phyloP scores from a whole-genome alignment of 1,140 invertebrate species.

The Aphelinus certus region DNA sequence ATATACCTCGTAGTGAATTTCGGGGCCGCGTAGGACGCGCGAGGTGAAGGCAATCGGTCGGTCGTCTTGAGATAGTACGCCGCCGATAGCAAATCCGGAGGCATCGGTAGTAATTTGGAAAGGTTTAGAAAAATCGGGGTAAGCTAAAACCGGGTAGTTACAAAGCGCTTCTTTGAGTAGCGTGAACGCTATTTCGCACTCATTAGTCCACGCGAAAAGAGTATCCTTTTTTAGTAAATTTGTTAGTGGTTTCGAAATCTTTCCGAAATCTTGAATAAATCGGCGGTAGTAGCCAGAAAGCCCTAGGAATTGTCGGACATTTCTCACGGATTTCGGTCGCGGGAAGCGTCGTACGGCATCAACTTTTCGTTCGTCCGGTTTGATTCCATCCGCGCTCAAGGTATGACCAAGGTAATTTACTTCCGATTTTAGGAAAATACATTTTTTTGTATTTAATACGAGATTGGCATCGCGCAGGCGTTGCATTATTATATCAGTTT shows the following conservation, averaged over 20 bases:
- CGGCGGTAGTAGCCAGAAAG: constrained; percentile 1
- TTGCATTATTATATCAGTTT: neutral
- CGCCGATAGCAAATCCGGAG: neutral
- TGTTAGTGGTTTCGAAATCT: neutral
- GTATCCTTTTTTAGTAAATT: constrained; percentile 35
- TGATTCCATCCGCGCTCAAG: neutral
- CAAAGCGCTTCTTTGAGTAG: constrained; percentile 36
- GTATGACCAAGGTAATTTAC: constrained; percentile 6
- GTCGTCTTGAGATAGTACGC: no score
- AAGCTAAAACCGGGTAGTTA: constrained; percentile 41
- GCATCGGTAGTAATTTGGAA: constrained; percentile 52
- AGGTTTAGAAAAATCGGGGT: constrained; percentile 44
- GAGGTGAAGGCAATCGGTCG: no score
- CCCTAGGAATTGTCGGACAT: constrained; percentile 10
- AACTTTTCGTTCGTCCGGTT: neutral
- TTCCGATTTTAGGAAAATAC: neutral
- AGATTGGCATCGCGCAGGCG: neutral
- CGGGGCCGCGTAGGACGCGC: no score
- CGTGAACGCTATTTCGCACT: constrained; percentile 37
- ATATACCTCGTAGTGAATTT: no score
- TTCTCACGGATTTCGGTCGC: neutral
- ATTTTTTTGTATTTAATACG: neutral
- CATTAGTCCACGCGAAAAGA: constrained; percentile 35
- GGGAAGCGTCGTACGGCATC: neutral
- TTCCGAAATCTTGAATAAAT: constrained; percentile 34